Evolutionary conservation across 2,797 vertebrate species (phyloP).

Genomic region (Cetoscarus ocellatus): DNA sequence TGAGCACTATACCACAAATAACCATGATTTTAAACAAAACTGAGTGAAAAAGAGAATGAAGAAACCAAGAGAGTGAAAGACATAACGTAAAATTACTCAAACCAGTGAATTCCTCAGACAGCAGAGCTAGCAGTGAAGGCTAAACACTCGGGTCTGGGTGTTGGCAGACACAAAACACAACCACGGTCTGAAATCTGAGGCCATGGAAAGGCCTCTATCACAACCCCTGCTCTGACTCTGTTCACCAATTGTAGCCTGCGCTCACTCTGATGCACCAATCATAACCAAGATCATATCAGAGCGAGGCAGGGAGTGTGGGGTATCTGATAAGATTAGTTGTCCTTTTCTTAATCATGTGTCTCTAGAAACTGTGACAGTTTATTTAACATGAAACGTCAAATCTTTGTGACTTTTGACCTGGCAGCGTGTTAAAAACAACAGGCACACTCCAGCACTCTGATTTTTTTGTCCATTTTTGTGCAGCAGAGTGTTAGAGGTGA

Average conservation of each 20-base stretch:
- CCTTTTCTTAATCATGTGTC: slow-evolving; percentile 4
- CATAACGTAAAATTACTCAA: slow-evolving; percentile 69
- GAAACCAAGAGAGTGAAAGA: slow-evolving; percentile 53
- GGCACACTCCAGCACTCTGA: slow-evolving; percentile 19
- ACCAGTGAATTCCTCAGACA: slow-evolving; percentile 77
- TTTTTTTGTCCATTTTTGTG: slow-evolving; percentile 12
- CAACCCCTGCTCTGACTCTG: slow-evolving; percentile 17
- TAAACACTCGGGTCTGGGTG: slow-evolving; percentile 76
- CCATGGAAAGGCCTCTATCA: slow-evolving; percentile 34
- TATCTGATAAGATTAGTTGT: slow-evolving; percentile 16
- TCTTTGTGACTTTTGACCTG: slow-evolving; percentile 30
- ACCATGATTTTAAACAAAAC: slow-evolving; percentile 60
- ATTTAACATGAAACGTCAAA: slow-evolving; percentile 20
- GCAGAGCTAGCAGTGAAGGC: slow-evolving; percentile 72
- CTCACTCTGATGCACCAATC: slow-evolving; percentile 28
- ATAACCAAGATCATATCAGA: slow-evolving; percentile 9
- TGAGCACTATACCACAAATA: slow-evolving; percentile 68
- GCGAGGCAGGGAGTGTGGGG: neutral
- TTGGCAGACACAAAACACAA: slow-evolving; percentile 76
- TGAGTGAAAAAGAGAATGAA: slow-evolving; percentile 48
- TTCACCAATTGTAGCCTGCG: slow-evolving; percentile 40
- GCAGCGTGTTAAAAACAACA: slow-evolving; percentile 26
- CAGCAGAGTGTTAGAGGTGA: slow-evolving; percentile 23
- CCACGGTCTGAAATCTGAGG: slow-evolving; percentile 52
- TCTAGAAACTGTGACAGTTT: slow-evolving; percentile 23